These are phyloP conservation scores for Orius insidiosus DNA, from an alignment of 1,140 invertebrate species.

Conservation along the genomic window DNA sequence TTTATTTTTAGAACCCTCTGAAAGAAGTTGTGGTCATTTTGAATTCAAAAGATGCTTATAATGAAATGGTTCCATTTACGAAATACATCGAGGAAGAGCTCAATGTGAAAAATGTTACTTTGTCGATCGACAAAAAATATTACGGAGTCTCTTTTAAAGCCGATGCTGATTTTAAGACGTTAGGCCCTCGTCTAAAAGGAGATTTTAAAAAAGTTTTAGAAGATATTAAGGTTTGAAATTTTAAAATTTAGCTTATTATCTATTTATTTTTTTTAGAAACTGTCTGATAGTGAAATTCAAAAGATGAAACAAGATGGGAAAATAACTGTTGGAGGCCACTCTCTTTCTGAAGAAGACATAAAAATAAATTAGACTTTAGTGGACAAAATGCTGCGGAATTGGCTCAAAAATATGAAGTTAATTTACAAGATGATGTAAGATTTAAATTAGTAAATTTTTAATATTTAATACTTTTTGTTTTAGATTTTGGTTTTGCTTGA, in stretches of 20 bases:
- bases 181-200: slow-evolving; percentile 75
- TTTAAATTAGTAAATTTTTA: slow-evolving; percentile 3
- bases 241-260: slow-evolving; percentile 18
- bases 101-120: slow-evolving; percentile 76
- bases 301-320: slow-evolving; percentile 51
- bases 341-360: slow-evolving; percentile 54
- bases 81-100: slow-evolving; percentile 85
- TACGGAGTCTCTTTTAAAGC: slow-evolving; percentile 87
- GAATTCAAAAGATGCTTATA: slow-evolving; percentile 55
- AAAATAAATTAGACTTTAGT: slow-evolving; percentile 55
- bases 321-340: slow-evolving; percentile 56
- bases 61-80: slow-evolving; percentile 67
- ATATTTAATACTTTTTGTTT: slow-evolving; percentile 10
- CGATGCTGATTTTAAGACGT: slow-evolving; percentile 73
- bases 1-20: slow-evolving; percentile 39
- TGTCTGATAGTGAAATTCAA: slow-evolving; percentile 67
- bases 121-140: slow-evolving; percentile 79
- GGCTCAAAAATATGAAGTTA: slow-evolving; percentile 63
- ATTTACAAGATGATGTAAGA: slow-evolving; percentile 62
- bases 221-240: slow-evolving; percentile 48
- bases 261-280: slow-evolving; percentile 24
- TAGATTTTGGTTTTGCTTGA: slow-evolving; percentile 53
- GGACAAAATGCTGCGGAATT: slow-evolving; percentile 36
- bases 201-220: slow-evolving; percentile 76
- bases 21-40: slow-evolving; percentile 92